A percentile compares a stretch with the other conserved stretches of the same genome.
These are phyloP conservation scores for Ischnus inquisitorius DNA, from an alignment of 2,888 invertebrate species.

Conservation along the genomic window DNA sequence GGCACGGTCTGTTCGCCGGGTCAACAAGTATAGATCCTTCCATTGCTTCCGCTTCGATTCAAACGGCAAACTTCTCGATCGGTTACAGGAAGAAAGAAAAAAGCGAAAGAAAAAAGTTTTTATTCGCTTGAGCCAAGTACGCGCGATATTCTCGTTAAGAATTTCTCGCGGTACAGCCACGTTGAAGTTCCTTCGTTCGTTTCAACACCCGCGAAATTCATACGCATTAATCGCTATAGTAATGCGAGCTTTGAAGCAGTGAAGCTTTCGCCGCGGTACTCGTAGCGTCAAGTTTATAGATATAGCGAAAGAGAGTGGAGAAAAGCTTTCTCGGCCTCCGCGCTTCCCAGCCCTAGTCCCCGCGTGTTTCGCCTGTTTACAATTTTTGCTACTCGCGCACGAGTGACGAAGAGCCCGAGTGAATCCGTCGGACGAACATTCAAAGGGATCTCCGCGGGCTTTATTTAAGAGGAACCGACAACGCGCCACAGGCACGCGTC, in stretches of 20 bases:
- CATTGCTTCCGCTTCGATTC: not conserved
- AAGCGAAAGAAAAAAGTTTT: not conserved
- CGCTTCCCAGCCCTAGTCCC: not conserved
- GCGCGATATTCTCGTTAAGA: not conserved
- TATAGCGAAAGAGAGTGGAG: not conserved
- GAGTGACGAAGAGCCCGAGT: slow-evolving; percentile 1
- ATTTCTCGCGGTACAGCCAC: not conserved
- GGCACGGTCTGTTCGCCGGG: not conserved
- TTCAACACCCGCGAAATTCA: not conserved
- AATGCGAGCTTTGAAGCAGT: not conserved
- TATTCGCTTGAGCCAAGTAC: not conserved
- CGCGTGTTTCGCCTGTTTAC: not conserved
- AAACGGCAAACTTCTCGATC: not conserved
- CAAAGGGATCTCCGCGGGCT: slow-evolving; percentile 26
- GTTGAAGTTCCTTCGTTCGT: not conserved
- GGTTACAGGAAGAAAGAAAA: not conserved
- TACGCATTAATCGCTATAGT: slow-evolving; percentile 6
- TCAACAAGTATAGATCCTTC: slow-evolving; percentile 1
- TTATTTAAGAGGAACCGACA: slow-evolving; percentile 37
- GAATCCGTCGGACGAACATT: not conserved
- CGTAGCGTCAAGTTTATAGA: not conserved
- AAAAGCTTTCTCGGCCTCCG: not conserved
- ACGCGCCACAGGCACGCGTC: not conserved
- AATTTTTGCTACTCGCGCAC: not conserved
- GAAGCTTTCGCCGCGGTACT: not conserved